Percentiles rank a stretch among this genome's conserved stretches.
These are phyloP conservation scores for Helarctos malayanus DNA, from an alignment of 2,797 vertebrate genomes.

Conservation along the genomic window DNA sequence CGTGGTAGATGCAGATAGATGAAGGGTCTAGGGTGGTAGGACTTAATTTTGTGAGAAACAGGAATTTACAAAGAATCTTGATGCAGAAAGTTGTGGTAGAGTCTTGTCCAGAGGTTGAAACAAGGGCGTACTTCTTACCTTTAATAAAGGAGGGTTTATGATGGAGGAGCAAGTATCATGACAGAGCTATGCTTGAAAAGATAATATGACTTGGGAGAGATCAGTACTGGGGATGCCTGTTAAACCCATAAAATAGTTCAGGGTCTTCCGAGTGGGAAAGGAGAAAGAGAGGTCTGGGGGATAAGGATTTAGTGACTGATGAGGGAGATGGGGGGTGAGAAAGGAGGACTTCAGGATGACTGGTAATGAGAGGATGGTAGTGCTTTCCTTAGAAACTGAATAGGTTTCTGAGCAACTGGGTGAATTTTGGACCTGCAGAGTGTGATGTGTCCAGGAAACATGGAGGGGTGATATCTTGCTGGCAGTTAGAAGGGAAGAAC, in stretches of 20 bases:
- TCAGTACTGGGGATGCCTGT: background rate
- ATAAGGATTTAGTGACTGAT: background rate
- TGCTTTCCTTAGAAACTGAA: background rate
- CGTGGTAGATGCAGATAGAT: background rate
- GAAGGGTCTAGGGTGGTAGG: background rate
- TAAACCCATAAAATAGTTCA: background rate
- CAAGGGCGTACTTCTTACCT: background rate
- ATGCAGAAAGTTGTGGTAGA: background rate
- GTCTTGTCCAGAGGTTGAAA: background rate
- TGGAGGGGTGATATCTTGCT: background rate
- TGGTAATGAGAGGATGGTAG: background rate
- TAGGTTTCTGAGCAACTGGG: background rate
- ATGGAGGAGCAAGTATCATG: background rate
- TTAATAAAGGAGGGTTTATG: background rate
- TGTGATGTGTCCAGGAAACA: background rate
- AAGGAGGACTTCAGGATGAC: background rate
- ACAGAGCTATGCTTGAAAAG: background rate
- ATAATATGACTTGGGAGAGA: background rate
- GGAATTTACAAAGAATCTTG: constrained; percentile 13
- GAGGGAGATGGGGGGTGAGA: background rate
- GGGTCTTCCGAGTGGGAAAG: background rate
- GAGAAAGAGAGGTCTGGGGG: background rate
- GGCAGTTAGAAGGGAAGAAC: background rate
- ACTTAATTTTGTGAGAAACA: constrained; percentile 46
- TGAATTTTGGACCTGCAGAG: background rate